Percentiles rank a stretch among this genome's conserved stretches.
phyloP scores from a whole-genome alignment of 2,113 vertebrate genomes.

The Prunella fulvescens region DNA sequence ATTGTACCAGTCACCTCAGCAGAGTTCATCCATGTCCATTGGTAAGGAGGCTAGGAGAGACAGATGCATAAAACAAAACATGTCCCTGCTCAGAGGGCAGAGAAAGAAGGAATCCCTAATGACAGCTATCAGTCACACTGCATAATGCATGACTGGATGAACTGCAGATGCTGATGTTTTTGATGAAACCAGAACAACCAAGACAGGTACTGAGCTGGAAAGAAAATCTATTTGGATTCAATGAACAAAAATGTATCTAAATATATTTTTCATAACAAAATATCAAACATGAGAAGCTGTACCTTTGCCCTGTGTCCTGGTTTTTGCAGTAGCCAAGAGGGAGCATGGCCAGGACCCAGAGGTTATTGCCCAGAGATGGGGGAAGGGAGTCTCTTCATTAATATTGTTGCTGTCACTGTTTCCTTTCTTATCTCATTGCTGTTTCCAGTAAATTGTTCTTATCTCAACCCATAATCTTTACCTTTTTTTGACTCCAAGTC shows the following conservation, averaged over 20 bases:
- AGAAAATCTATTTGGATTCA: background rate
- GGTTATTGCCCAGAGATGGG: fast-evolving
- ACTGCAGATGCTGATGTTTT: background rate
- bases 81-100: background rate
- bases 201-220: background rate
- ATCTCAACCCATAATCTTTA: background rate
- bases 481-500: background rate
- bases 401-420: background rate
- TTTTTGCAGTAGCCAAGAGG: background rate
- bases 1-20: background rate
- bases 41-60: background rate
- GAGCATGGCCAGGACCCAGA: background rate
- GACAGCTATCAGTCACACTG: background rate
- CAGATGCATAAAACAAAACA: background rate
- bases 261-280: background rate
- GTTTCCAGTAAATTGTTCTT: background rate
- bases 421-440: background rate
- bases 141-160: background rate
- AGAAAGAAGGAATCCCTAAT: background rate
- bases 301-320: background rate
- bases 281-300: background rate
- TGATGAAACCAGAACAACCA: background rate
- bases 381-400: background rate
- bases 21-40: background rate
- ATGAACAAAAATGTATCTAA: background rate